phyloP scores from a whole-genome alignment of 2,797 vertebrate species.

The Jordanella pulchra region DNA sequence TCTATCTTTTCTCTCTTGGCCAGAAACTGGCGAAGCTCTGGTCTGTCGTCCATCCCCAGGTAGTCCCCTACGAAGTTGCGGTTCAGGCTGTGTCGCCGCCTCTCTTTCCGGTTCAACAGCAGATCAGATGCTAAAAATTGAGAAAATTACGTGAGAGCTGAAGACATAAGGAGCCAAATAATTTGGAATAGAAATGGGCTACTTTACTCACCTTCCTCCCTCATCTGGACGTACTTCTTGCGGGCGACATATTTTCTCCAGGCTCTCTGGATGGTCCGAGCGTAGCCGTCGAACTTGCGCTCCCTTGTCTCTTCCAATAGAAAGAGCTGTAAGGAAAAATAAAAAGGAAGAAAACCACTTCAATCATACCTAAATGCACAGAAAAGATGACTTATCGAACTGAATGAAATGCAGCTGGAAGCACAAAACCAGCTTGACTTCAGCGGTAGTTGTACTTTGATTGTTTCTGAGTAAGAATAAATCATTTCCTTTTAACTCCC shows the following conservation, averaged over 20 bases:
- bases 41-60: conserved; percentile 94
- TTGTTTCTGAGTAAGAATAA: neutral
- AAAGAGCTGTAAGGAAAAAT: conserved; percentile 84
- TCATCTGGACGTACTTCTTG: conserved; percentile 97
- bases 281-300: conserved; percentile 94
- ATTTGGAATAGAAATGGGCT: neutral
- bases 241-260: conserved; percentile 92
- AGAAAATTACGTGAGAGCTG: neutral
- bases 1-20: conserved; percentile 96
- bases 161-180: neutral
- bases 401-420: conserved; percentile 12
- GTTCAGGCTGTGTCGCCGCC: conserved; percentile 95
- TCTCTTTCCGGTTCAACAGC: conserved; percentile 93
- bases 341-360: conserved; percentile 7
- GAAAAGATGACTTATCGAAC: conserved; percentile 27
- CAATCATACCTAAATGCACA: conserved; percentile 23
- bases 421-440: conserved; percentile 11
- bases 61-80: conserved; percentile 98
- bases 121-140: conserved; percentile 88
- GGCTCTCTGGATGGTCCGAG: conserved; percentile 92
- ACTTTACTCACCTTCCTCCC: conserved; percentile 89
- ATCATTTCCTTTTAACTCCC: neutral
- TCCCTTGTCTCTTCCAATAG: conserved; percentile 96
- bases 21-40: conserved; percentile 93
- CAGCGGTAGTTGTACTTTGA: neutral